Base-by-base conservation (phyloP, 2,797 vertebrate species). In the Numenius phaeopus region DNA sequence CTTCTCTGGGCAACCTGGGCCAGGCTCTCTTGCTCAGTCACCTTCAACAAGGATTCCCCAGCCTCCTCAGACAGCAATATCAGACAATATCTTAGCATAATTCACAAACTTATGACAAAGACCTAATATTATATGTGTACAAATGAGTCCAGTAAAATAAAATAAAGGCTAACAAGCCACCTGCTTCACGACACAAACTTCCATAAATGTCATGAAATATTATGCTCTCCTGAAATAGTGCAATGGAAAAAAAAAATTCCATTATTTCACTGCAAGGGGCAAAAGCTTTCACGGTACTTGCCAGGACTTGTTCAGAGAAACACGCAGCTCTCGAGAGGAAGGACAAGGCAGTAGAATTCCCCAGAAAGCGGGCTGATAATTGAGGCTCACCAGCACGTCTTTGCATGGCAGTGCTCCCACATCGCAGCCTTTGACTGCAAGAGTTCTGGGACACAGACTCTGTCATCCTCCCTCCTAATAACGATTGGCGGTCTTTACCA, bases 81-180 rank as follows among this genome's bases (percentile, higher is more conserved):
- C 70, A 91, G 90, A 92, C 76, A 89, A 10, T 11, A 3, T 73
- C 94, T 95, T 82, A 95, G 96, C 82, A 96, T 94, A 96, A 98
- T 95, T 97, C 96, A 97, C 96, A 90, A 94, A 92, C 62, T 84
- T 96, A 64, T 50, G 91, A 89, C 77, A 90, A 97, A 96, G 83
- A 96, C 96, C 95, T 95, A 97, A 95, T 85, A 95, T 82, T 95
- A 84, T 80, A 88, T 52, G 69, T 54, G 55, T 95, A 95, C 90
- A 95, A 97, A 97, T 70, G 92, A 86, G 96, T 64, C 95, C 85
- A 91, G 91, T 96, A 96, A 87, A 94, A 98, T 97, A 94, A 94
- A 97, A 97, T 95, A 93, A 90, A 96, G 89, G 91, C 95, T 97
- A 98, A 97, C 96, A 96, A 98, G 97, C 97, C 97, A 97, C 97